Base-by-base conservation (phyloP, 2,888 invertebrate genomes). In the Himalopsyche tibetana region DNA sequence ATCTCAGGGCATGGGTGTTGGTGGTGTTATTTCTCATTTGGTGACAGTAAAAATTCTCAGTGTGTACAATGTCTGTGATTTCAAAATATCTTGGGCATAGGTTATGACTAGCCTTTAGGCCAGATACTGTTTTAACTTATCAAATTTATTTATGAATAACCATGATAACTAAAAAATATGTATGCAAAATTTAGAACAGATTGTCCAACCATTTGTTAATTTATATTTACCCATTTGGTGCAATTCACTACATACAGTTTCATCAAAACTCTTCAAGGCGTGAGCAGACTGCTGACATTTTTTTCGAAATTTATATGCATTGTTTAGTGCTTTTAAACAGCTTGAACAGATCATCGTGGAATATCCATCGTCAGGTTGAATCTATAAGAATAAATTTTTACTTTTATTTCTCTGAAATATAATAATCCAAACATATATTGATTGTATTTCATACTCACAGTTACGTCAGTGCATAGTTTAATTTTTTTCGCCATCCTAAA, bases 271-370 rank as follows among this genome's bases (percentile, higher is more conserved):
- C 38, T 38, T 38, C 74, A 42, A 42, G 36, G 36, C 38, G 12
- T 40, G 80, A n/a, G 84, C 80, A 19, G 87, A 87, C 9, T 80
- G 84, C 42, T 80, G 63, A 80, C 87, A 87, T 55, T 85, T 85
- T 45, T 81, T 83, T 55, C 69, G 82, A 63, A 87, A 87, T 63
- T 87, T 87, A 42, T 83, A 80, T 28, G 85, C 85, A 40, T 85
- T 87, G 55, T 87, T 87, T 51, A 87, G 63, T 80, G 82, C 82
- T 17, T 80, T 56, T 5, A 83, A 83, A 19, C 87, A 87, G 51
- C 19, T 40, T 19, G 82, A 63, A 45, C 87, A 87, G 5, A 85
- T 87, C 6, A 80, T 28, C 11, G 80, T 19, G 8, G 87, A 83
- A 55, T 55, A 83, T 6, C 85, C 83, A 55, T 87, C 87, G 17